Percentiles rank a stretch among this genome's conserved stretches.
Evolutionary conservation across 2,797 vertebrate genomes (phyloP).

Genomic region (Catostomus latipinnis): DNA sequence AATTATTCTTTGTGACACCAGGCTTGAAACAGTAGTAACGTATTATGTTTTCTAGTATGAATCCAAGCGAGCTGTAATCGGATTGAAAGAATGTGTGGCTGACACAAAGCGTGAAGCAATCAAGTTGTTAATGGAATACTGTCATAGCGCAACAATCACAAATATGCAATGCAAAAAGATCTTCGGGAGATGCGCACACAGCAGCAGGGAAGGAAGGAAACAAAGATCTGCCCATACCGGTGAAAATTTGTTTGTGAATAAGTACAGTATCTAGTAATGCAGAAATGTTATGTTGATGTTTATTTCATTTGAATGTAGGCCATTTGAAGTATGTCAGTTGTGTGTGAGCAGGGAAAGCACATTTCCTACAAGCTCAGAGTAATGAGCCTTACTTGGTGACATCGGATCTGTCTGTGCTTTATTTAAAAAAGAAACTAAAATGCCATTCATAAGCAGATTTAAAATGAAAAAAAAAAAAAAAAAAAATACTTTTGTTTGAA

Average conservation of each 20-base stretch:
- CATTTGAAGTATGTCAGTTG: slow-evolving; percentile 52
- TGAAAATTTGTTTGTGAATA: slow-evolving; percentile 7
- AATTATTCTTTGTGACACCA: slow-evolving; percentile 32
- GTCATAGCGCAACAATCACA: slow-evolving; percentile 72
- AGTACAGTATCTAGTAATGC: slow-evolving; percentile 1
- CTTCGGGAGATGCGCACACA: slow-evolving; percentile 57
- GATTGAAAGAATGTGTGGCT: slow-evolving; percentile 65
- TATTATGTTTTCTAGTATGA: slow-evolving; percentile 6
- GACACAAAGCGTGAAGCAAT: slow-evolving; percentile 61
- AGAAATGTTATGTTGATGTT: slow-evolving; percentile 47
- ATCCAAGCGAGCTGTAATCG: slow-evolving; percentile 58
- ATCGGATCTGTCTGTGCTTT: slow-evolving; percentile 38
- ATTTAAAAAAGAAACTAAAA: background rate
- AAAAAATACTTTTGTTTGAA: too few species aligned
- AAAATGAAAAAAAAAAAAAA: background rate
- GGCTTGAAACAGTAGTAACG: background rate
- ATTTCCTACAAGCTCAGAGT: slow-evolving; percentile 54
- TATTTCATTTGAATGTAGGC: slow-evolving; percentile 65
- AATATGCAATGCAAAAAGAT: slow-evolving; percentile 72
- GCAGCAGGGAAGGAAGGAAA: slow-evolving; percentile 44
- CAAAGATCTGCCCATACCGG: slow-evolving; percentile 14
- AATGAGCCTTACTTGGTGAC: slow-evolving; percentile 35
- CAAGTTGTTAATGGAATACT: slow-evolving; percentile 72
- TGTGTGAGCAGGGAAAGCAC: slow-evolving; percentile 62
- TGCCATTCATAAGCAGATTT: background rate